phyloP scores from a whole-genome alignment of 2,113 vertebrate species.

The Heterocephalus glaber region DNA sequence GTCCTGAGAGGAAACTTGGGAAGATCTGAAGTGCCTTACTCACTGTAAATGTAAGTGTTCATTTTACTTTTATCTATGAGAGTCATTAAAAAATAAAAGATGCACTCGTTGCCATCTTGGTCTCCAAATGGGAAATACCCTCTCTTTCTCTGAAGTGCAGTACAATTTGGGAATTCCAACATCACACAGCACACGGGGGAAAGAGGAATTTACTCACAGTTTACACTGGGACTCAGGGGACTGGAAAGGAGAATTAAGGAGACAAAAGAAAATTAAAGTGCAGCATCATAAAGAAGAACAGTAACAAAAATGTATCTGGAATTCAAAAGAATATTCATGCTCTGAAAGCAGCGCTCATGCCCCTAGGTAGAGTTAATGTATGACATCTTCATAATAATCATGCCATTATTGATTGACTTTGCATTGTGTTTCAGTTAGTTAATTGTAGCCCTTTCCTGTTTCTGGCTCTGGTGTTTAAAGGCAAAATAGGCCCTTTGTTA shows the following conservation, averaged over 20 bases:
- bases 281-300: not conserved
- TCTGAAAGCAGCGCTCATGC: not conserved
- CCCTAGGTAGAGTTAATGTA: not conserved
- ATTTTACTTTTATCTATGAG: not conserved
- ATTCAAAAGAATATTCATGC: not conserved
- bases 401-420: slow-evolving; percentile 64
- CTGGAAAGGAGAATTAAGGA: not conserved
- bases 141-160: not conserved
- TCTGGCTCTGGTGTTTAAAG: slow-evolving; percentile 73
- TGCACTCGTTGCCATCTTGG: too few species aligned
- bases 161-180: not conserved
- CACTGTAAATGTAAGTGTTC: not conserved
- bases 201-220: not conserved
- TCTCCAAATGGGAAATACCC: not conserved
- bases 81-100: not conserved
- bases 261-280: not conserved
- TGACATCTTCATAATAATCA: not conserved
- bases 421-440: slow-evolving; percentile 51
- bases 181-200: not conserved
- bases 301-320: not conserved
- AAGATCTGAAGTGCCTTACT: not conserved
- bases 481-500: slow-evolving; percentile 75
- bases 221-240: not conserved
- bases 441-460: slow-evolving; percentile 73
- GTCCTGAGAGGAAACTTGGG: not conserved